Percentiles rank a stretch among this genome's conserved stretches.
These are phyloP conservation scores for Lethenteron reissneri DNA, from an alignment of 2,113 vertebrate genomes.

Conservation along the genomic window DNA sequence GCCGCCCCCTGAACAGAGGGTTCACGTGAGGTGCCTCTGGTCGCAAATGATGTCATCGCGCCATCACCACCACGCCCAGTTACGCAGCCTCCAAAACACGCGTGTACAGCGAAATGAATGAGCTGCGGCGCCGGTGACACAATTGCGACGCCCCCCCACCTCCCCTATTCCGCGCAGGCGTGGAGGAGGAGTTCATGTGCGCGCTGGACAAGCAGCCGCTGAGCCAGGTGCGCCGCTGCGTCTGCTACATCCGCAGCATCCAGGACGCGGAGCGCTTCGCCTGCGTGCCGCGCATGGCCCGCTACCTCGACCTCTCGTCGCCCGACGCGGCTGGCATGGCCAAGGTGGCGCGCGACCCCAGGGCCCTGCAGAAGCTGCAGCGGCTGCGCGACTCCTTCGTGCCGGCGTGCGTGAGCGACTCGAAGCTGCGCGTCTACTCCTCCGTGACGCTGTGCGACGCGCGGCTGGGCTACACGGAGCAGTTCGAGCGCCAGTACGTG, in stretches of 20 bases:
- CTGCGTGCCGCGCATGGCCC: constrained; percentile 72
- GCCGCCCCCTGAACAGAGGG: too few relatives aligned
- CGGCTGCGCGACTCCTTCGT: constrained; percentile 94
- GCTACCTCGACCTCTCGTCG: constrained; percentile 68
- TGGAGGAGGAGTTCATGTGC: constrained; percentile 93
- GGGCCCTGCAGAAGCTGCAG: constrained; percentile 64
- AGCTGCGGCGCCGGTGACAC: too few relatives aligned
- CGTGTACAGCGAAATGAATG: too few relatives aligned
- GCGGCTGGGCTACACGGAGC: constrained; percentile 82
- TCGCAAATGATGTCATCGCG: too few relatives aligned
- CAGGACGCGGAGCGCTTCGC: constrained; percentile 84
- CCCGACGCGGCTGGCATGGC: constrained; percentile 32
- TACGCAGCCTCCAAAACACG: too few relatives aligned
- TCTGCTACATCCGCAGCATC: constrained; percentile 97
- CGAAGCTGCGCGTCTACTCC: constrained; percentile 82
- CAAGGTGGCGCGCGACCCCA: constrained; percentile 39
- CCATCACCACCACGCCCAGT: too few relatives aligned
- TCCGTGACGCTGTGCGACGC: constrained; percentile 96
- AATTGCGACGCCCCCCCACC: too few relatives aligned
- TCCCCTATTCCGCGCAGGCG: constrained; percentile 28
- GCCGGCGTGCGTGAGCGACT: constrained; percentile 69
- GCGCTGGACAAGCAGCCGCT: constrained; percentile 81
- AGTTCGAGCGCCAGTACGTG: constrained; percentile 88
- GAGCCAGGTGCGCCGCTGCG: constrained; percentile 83
- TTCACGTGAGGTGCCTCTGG: too few relatives aligned